A percentile compares a stretch with the other conserved stretches of the same genome.
phyloP scores from a whole-genome alignment of 2,888 invertebrate species.

The Oxycera nigricornis region DNA sequence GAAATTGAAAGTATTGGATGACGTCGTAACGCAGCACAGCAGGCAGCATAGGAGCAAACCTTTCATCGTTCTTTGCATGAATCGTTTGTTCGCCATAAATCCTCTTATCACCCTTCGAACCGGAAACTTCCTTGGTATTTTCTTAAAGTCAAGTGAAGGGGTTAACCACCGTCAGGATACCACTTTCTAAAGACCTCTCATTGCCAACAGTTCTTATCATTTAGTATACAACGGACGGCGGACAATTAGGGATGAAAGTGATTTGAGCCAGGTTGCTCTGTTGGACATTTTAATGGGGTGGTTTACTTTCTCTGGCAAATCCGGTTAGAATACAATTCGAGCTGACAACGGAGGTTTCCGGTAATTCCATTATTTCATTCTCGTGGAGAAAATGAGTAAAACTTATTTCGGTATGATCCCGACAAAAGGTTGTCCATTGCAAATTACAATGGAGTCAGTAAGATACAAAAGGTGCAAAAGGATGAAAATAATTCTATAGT shows the following conservation, averaged over 20 bases:
- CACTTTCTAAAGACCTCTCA: not conserved
- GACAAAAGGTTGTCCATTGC: too few relatives aligned
- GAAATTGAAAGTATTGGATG: slow-evolving; percentile 29
- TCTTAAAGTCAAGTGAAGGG: slow-evolving; percentile 29
- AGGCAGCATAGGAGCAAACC: not conserved
- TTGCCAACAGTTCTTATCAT: not conserved
- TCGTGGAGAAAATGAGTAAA: too few relatives aligned
- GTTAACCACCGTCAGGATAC: slow-evolving; percentile 23
- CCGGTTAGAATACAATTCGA: too few relatives aligned
- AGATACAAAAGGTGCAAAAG: too few relatives aligned
- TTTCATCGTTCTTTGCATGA: not conserved
- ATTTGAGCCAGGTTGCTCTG: not conserved
- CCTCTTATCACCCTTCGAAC: slow-evolving; percentile 36
- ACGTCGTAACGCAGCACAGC: slow-evolving; percentile 7
- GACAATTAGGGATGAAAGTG: not conserved
- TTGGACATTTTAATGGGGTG: slow-evolving; percentile 5
- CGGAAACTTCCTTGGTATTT: slow-evolving; percentile 10
- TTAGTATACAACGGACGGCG: not conserved
- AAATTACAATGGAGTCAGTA: too few relatives aligned
- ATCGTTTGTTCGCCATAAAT: slow-evolving; percentile 22
- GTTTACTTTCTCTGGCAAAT: too few relatives aligned
- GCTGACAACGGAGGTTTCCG: too few relatives aligned
- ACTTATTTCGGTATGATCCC: too few relatives aligned
- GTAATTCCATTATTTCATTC: too few relatives aligned
- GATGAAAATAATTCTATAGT: too few relatives aligned